Base-by-base conservation (phyloP, 2,888 invertebrate species). In the Drosophila neotestacea region DNA sequence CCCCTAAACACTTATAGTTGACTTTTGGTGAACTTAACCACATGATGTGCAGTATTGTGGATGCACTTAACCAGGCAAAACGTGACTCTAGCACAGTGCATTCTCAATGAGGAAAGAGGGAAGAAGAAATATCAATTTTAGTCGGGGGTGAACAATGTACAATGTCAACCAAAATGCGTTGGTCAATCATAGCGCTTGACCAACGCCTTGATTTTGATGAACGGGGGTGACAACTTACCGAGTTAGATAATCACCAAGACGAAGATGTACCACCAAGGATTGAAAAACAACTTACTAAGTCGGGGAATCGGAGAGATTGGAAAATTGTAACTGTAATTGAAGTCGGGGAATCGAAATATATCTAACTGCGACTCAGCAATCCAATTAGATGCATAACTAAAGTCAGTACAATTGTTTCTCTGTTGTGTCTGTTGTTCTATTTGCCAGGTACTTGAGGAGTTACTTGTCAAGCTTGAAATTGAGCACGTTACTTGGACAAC, bases 401-500 rank as follows among this genome's bases (percentile, higher is more conserved):
- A 47, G 48, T 59, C 44, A n/a, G 34, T 6, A 16, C 27, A 30
- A 36, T 22, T 22, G n/a, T 4, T 13, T 32, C 27, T 41, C 10
- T 48, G 3, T 16, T 52, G 27, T 38, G 56, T 52, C 27, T 65
- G 41, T 62, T 52, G 34, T 62, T 63, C 9, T 48, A 16, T 44
- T 56, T 30, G 41, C 42, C 90, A 95, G 95, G 95, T 96, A 71
- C 92, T 96, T 32, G 95, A 95, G 82, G 95, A 95, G 90, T 89
- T 96, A 62, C 92, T 96, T 47, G 93, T 92, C 65, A 95, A 95
- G 90, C 93, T 96, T 9, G 93, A 94, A 81, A 95, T 96, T 51
- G 95, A 95, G 77, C 95, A 95, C 89, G 95, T 94, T 9, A 95
- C 95, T 36, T 96, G 96, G 96, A 94, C 94, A 80, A 94, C 94